Conservation (phyloP, 2,113 vertebrate species). For the Crotophaga sulcirostris region DNA sequence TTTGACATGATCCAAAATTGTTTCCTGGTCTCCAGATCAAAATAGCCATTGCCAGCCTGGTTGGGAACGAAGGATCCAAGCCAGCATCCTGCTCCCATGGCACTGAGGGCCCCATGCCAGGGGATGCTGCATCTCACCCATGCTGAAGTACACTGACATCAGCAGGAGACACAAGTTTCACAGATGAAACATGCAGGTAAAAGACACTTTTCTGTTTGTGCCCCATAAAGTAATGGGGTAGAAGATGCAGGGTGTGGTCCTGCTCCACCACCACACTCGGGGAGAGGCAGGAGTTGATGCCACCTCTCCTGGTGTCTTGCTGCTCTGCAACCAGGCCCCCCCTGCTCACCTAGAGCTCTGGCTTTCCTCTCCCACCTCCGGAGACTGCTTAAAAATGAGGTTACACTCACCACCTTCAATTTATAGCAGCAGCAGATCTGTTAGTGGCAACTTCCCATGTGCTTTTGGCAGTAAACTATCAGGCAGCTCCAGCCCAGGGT, state of each 20-base stretch:
- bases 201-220: background rate
- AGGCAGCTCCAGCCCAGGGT: background rate
- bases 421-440: background rate
- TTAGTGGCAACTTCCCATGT: background rate
- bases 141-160: accelerated
- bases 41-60: background rate
- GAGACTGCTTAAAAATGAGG: background rate
- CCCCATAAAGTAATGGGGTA: background rate
- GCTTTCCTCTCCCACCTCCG: background rate
- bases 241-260: accelerated
- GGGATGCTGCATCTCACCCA: accelerated
- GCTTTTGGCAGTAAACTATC: background rate
- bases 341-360: accelerated
- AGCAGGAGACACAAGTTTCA: background rate
- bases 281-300: background rate
- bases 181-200: background rate
- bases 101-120: too few species aligned
- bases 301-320: background rate
- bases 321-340: accelerated
- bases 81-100: background rate
- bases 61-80: background rate
- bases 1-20: background rate
- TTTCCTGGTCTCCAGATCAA: background rate
- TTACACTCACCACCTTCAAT: background rate
- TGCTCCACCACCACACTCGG: background rate